Conservation (phyloP, 2,888 invertebrate genomes). For the Polyommatus icarus region DNA sequence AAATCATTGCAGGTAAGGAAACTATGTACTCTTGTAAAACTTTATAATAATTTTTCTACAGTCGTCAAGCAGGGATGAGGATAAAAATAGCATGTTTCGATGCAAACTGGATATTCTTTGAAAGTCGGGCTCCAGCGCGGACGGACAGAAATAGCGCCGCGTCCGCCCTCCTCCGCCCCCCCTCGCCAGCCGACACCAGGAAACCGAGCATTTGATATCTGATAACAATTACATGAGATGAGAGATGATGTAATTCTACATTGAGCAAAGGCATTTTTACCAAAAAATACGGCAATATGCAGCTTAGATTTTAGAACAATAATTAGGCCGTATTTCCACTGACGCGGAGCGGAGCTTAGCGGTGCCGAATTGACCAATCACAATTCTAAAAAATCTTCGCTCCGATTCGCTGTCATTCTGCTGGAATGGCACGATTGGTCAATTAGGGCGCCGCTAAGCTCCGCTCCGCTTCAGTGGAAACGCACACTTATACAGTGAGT, state of each 20-base stretch:
- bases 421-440: too few relatives aligned
- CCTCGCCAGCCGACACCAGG: neutral
- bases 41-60: conserved; percentile 13
- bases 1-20: neutral
- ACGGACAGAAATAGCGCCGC: conserved; percentile 35
- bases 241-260: neutral
- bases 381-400: too few relatives aligned
- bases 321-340: too few relatives aligned
- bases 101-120: conserved; percentile 38
- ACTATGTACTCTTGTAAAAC: neutral
- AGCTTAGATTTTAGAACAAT: too few relatives aligned
- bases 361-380: too few relatives aligned
- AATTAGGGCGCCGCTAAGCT: too few relatives aligned
- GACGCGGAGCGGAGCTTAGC: too few relatives aligned
- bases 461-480: too few relatives aligned
- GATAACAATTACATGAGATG: conserved; percentile 12
- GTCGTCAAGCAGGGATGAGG: conserved; percentile 25
- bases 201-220: conserved; percentile 25
- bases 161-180: neutral
- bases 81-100: conserved; percentile 35
- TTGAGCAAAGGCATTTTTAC: too few relatives aligned
- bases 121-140: conserved; percentile 35
- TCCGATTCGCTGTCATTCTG: too few relatives aligned
- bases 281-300: too few relatives aligned
- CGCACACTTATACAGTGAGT: too few relatives aligned